Evolutionary conservation across 1,140 invertebrate species (phyloP).

Genomic region (Spodoptera litura): DNA sequence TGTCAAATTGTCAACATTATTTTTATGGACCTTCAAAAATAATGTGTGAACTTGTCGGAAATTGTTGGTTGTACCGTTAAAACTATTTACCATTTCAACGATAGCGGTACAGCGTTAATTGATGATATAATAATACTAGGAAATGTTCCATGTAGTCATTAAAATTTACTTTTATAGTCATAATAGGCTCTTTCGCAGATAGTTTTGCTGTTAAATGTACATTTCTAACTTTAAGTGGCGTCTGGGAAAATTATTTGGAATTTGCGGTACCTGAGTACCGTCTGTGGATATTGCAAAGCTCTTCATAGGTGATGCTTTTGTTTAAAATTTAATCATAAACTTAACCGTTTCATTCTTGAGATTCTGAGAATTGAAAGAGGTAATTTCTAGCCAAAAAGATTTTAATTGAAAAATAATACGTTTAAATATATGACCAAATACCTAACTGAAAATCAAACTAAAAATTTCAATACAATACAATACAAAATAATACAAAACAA

Average conservation of each 20-base stretch:
- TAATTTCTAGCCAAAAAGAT: too few species aligned
- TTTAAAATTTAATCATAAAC: too few species aligned
- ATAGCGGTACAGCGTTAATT: conserved; percentile 33
- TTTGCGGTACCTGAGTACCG: background rate
- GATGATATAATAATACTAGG: conserved; percentile 30
- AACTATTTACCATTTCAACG: conserved; percentile 5
- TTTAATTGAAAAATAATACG: too few species aligned
- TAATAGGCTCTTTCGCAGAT: conserved; percentile 15
- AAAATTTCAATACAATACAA: too few species aligned
- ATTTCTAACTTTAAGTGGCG: conserved; percentile 10
- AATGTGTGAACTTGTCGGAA: conserved; percentile 30
- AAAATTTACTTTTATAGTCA: conserved; percentile 38
- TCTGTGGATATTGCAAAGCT: background rate
- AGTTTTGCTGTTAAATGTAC: conserved; percentile 5
- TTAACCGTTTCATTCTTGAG: too few species aligned
- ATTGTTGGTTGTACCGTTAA: conserved; percentile 22
- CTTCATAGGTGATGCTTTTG: too few species aligned
- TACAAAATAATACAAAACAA: too few species aligned
- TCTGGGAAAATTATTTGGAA: conserved; percentile 7
- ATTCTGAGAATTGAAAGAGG: too few species aligned
- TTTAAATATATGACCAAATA: too few species aligned
- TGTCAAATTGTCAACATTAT: conserved; percentile 38
- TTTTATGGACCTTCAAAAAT: conserved; percentile 14
- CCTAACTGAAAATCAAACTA: too few species aligned
- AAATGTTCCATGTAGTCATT: conserved; percentile 31